Evolutionary conservation across 1,140 invertebrate species (phyloP).

Genomic region (Drosophila rufa): DNA sequence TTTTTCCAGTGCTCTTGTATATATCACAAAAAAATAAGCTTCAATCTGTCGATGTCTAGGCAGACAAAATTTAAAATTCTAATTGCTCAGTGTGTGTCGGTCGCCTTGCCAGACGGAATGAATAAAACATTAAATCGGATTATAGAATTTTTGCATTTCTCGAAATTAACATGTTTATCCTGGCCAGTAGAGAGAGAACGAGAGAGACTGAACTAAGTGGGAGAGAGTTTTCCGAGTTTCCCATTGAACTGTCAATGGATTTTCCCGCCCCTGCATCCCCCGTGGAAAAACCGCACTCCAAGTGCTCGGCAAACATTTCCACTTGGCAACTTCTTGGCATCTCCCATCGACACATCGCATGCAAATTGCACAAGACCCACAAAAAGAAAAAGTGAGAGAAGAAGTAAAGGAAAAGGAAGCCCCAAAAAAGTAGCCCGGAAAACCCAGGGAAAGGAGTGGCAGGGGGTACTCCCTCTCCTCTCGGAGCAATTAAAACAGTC

Average conservation of each 20-base stretch:
- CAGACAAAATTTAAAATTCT: conserved; percentile 73
- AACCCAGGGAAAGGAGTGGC: conserved; percentile 14
- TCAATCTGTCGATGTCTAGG: conserved; percentile 54
- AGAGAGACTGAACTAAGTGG: background rate
- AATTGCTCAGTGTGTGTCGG: conserved; percentile 52
- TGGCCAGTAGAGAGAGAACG: conserved; percentile 21
- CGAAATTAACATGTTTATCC: conserved; percentile 81
- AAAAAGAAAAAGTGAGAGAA: background rate
- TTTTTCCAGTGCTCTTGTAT: background rate
- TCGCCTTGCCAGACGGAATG: conserved; percentile 61
- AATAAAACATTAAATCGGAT: conserved; percentile 83
- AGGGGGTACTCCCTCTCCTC: background rate
- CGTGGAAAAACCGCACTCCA: conserved; percentile 40
- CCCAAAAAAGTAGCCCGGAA: conserved; percentile 7
- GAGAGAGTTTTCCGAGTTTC: conserved; percentile 4
- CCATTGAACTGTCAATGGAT: conserved; percentile 28
- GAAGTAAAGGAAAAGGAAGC: background rate
- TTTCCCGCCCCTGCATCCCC: background rate
- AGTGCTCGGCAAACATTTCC: conserved; percentile 49
- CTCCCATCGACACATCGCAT: conserved; percentile 51
- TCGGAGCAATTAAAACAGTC: conserved; percentile 69
- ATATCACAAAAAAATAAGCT: conserved; percentile 27
- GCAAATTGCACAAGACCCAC: conserved; percentile 43
- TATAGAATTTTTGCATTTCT: conserved; percentile 82
- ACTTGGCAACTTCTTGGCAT: conserved; percentile 52